Conservation (phyloP, 1,140 invertebrate species). For the Macrosteles quadrilineatus region DNA sequence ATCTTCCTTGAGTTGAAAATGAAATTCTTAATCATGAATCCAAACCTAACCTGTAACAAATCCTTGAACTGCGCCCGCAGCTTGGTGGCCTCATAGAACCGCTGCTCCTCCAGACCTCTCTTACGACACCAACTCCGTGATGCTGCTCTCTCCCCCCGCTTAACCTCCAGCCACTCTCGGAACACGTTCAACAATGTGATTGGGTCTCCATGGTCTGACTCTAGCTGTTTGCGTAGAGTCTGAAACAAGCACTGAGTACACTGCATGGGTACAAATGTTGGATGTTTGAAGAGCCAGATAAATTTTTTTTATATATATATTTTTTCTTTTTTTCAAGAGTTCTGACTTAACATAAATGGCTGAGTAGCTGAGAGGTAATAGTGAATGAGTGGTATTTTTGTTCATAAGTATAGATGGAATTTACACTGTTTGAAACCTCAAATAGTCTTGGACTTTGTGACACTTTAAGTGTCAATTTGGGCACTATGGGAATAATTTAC, state of each 20-base stretch:
- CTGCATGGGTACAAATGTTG: no score
- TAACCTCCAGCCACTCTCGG: slow-evolving; percentile 85
- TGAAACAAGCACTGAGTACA: slow-evolving; percentile 50
- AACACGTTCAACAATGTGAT: slow-evolving; percentile 89
- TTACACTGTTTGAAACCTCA: no score
- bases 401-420: no score
- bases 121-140: slow-evolving; percentile 83
- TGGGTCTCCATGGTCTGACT: slow-evolving; percentile 95
- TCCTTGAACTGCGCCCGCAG: slow-evolving; percentile 86
- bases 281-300: no score
- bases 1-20: no score
- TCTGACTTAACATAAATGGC: no score
- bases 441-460: no score
- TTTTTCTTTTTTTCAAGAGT: no score
- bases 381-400: no score
- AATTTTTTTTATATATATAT: no score
- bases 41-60: slow-evolving; percentile 74
- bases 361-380: no score
- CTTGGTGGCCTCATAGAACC: slow-evolving; percentile 96
- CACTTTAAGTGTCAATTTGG: neutral
- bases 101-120: slow-evolving; percentile 90
- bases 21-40: no score
- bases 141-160: slow-evolving; percentile 52
- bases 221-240: slow-evolving; percentile 75
- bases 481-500: neutral